Percentiles rank a stretch among this genome's conserved stretches.
Conservation (phyloP, 2,888 invertebrate species). For the Fragum sueziense region DNA sequence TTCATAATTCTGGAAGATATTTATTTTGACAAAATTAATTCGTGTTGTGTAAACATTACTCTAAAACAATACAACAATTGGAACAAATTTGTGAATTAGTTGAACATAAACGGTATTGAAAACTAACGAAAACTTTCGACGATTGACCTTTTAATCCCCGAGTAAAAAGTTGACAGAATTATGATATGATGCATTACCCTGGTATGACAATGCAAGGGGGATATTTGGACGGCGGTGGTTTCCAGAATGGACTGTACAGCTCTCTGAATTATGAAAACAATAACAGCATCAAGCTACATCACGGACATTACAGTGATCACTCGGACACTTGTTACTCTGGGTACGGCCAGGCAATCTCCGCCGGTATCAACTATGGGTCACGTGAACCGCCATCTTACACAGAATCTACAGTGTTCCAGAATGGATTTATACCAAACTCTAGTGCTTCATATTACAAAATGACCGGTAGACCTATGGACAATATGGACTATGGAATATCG, state of each 20-base stretch:
- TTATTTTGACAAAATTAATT: conserved; percentile 56
- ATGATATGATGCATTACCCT: conserved; percentile 58
- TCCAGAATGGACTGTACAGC: conserved; percentile 68
- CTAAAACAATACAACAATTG: conserved; percentile 19
- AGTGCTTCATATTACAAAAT: conserved; percentile 65
- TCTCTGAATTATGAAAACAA: conserved; percentile 65
- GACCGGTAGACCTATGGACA: conserved; percentile 35
- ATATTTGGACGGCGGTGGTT: conserved; percentile 66
- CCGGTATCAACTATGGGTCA: conserved; percentile 59
- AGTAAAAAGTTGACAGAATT: conserved; percentile 5
- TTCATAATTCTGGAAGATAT: conserved; percentile 57
- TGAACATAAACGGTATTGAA: conserved; percentile 36
- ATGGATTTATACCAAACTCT: conserved; percentile 60
- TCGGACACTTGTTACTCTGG: conserved; percentile 66
- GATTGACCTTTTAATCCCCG: conserved; percentile 25
- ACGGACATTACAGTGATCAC: conserved; percentile 66
- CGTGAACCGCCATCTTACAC: conserved; percentile 71
- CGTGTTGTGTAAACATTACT: conserved; percentile 54
- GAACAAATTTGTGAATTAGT: conserved; percentile 17
- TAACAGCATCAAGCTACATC: conserved; percentile 67
- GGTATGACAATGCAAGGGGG: conserved; percentile 63
- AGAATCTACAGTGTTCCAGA: conserved; percentile 69
- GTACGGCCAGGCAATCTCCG: conserved; percentile 55
- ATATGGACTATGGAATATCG: conserved; percentile 58
- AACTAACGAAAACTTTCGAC: conserved; percentile 33